Evolutionary conservation across 2,797 vertebrate genomes (phyloP).

Genomic region (Arctocebus calabarensis): DNA sequence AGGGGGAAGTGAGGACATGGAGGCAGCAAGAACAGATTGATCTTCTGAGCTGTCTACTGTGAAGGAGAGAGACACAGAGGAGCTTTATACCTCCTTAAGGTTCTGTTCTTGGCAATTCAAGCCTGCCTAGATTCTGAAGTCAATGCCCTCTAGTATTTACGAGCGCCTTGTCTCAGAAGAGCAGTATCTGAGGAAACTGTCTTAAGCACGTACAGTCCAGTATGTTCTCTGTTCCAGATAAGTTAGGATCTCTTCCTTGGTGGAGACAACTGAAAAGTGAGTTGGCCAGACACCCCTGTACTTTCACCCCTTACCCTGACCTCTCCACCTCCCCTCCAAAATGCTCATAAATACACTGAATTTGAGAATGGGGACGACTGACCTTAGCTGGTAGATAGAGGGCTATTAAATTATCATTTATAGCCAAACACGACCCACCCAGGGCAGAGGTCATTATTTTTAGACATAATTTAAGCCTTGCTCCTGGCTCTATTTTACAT

Average conservation of each 20-base stretch:
- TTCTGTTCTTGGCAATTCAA: slow-evolving; percentile 22
- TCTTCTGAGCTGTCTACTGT: neutral
- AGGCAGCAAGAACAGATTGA: neutral
- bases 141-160: slow-evolving; percentile 9
- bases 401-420: neutral
- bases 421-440: neutral
- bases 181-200: slow-evolving; percentile 38
- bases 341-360: slow-evolving; percentile 35
- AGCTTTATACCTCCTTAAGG: neutral
- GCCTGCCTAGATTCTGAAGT: neutral
- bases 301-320: neutral
- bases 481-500: slow-evolving; percentile 38
- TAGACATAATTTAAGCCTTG: slow-evolving; percentile 13
- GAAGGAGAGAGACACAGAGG: neutral
- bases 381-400: neutral
- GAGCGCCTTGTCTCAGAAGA: slow-evolving; percentile 16
- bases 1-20: neutral
- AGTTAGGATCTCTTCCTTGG: slow-evolving; percentile 36
- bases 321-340: neutral
- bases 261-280: slow-evolving; percentile 58
- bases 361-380: neutral
- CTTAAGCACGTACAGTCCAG: slow-evolving; percentile 36
- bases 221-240: slow-evolving; percentile 42
- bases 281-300: neutral
- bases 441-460: slow-evolving; percentile 27